Base-by-base conservation (phyloP, 2,888 invertebrate species). In the Neoaliturus tenellus region DNA sequence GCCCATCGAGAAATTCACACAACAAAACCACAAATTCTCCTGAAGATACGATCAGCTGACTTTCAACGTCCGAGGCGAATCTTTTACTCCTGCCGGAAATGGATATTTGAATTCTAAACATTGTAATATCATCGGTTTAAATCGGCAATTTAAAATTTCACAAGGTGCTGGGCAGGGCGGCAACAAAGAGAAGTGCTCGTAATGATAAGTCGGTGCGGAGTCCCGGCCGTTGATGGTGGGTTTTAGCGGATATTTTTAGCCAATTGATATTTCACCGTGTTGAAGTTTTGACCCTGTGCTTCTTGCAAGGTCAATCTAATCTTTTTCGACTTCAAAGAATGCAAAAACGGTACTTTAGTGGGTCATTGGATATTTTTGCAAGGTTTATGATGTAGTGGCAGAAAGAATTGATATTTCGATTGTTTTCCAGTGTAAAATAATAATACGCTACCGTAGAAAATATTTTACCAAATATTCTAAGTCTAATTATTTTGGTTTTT, bases 111-210 rank as follows among this genome's bases (percentile, higher is more conserved):
- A 33, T 28, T 33, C 20, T 39, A 69, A 69, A 35, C 39, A 69
- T 69, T 69, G 69, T 69, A 69, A 69, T 69, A 69, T 69, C 69
- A 20, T 23, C 39, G 39, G 23, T n/a, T 35, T 69, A 39, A 39
- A 69, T 69, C 69, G 35, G 23, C 69, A 69, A 69, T 69, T 39
- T 39, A 4, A 10, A 23, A 39, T 69, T 69, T 69, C 69, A 69
- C 69, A 39, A 2, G 35, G 4, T n/a, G 3, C 5, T 17, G 5
- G 31, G 28, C 31, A 6, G 3, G 8, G 69, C 35, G 69, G 69
- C 69, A 69, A 39, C 69, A 69, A 39, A 39, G 35, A 20, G 39
- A 35, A 51, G 3, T 2, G 23, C 51, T 20, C 0, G 69, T 69
- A 69, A 69, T 69, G 69, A 69, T 69, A 69, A 69, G 69, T 39